These are phyloP conservation scores for Eudorcas thomsonii DNA, from an alignment of 2,113 vertebrate genomes.

Conservation along the genomic window DNA sequence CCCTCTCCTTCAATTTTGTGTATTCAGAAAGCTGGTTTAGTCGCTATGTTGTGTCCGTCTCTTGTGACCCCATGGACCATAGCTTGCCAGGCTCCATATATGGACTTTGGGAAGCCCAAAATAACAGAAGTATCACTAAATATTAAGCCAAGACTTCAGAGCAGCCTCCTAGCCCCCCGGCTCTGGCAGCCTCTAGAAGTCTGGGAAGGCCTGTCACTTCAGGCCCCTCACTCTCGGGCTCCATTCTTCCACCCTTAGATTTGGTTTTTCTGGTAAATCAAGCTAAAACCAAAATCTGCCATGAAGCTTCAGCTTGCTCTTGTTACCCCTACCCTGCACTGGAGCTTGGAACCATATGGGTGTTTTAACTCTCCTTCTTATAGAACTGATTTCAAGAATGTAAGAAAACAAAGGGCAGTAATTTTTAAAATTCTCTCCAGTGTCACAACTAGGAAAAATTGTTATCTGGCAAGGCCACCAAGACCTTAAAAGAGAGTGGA, in stretches of 20 bases:
- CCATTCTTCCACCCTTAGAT: neutral
- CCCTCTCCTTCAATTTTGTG: neutral
- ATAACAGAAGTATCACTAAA: neutral
- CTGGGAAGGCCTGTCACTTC: neutral
- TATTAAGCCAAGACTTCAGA: neutral
- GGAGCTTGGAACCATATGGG: neutral
- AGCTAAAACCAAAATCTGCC: neutral
- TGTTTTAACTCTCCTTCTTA: neutral
- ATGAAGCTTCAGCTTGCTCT: neutral
- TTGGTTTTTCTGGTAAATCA: neutral
- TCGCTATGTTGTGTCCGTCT: accelerated
- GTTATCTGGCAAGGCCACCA: neutral
- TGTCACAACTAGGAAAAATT: neutral
- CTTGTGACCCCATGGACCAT: neutral
- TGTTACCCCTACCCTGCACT: neutral
- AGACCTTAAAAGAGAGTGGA: neutral
- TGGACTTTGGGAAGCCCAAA: neutral
- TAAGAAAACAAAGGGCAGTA: neutral
- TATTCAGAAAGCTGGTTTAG: neutral
- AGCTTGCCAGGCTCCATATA: neutral
- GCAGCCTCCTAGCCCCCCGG: accelerated
- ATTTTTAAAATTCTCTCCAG: neutral
- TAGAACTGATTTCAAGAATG: neutral
- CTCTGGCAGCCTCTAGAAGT: neutral
- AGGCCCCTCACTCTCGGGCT: neutral